phyloP scores from a whole-genome alignment of 1,140 invertebrate species.

The Pristionchus pacificus region DNA sequence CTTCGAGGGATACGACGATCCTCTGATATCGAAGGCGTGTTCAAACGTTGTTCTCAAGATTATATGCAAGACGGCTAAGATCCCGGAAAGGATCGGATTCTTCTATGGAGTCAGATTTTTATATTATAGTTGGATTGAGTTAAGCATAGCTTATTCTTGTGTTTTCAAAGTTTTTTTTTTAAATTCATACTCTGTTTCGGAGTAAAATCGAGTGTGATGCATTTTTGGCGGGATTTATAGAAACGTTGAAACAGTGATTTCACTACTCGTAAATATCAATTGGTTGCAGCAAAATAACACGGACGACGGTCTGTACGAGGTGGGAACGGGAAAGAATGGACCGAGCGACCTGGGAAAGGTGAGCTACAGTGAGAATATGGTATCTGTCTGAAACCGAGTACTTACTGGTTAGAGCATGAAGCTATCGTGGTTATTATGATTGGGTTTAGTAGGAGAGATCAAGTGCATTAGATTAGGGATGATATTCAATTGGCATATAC shows the following conservation, averaged over 20 bases:
- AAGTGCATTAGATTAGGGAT: too few species aligned
- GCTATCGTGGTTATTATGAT: too few species aligned
- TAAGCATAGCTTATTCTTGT: too few species aligned
- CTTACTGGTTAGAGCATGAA: too few species aligned
- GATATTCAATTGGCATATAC: too few species aligned
- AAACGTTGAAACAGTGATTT: too few species aligned
- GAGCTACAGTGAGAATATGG: not conserved
- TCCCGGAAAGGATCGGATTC: constrained; percentile 50
- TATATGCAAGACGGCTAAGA: constrained; percentile 36
- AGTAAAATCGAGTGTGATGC: not conserved
- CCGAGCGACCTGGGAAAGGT: constrained; percentile 33
- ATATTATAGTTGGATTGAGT: not conserved
- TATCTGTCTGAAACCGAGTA: too few species aligned
- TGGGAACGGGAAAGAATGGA: constrained; percentile 39
- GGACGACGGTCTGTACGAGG: constrained; percentile 46
- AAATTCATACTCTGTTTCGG: too few species aligned
- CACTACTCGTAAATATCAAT: too few species aligned
- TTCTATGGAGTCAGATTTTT: constrained; percentile 46
- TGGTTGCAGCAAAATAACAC: constrained; percentile 48
- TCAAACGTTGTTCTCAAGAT: constrained; percentile 23
- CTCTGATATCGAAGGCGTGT: constrained; percentile 41
- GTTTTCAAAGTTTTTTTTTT: too few species aligned
- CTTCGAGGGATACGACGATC: constrained; percentile 53
- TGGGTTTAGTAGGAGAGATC: too few species aligned
- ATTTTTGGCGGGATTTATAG: constrained; percentile 19